Percentiles rank a stretch among this genome's conserved stretches.
Conservation (phyloP, 2,797 vertebrate species). For the Premnoplex brunnescens region DNA sequence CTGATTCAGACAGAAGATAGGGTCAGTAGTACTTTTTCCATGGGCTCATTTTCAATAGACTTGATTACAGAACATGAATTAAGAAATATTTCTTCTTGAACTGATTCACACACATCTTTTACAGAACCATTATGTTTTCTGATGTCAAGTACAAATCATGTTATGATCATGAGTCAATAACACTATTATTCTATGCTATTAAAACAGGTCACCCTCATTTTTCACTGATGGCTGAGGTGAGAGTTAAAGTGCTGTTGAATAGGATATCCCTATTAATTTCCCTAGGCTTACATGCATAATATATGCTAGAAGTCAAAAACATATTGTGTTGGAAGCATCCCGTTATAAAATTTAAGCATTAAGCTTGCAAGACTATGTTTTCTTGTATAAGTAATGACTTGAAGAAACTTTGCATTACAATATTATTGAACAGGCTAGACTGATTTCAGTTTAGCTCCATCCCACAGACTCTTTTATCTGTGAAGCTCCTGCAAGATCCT, state of each 20-base stretch:
- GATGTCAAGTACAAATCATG: not conserved
- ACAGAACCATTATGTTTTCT: not conserved
- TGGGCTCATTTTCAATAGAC: not conserved
- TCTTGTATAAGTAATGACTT: not conserved
- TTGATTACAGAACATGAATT: not conserved
- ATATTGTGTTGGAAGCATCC: not conserved
- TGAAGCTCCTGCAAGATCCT: not conserved
- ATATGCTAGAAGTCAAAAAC: not conserved
- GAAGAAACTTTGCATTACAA: not conserved
- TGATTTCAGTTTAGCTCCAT: not conserved
- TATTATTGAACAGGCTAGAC: not conserved
- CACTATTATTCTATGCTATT: not conserved
- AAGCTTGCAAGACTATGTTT: not conserved
- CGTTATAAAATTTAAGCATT: not conserved
- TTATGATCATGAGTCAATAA: not conserved
- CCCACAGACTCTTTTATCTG: rapidly evolving
- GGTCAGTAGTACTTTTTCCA: not conserved
- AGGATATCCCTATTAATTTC: not conserved
- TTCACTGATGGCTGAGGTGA: not conserved
- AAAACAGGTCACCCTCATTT: not conserved
- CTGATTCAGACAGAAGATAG: constrained; percentile 5
- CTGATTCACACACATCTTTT: not conserved
- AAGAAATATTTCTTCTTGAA: not conserved
- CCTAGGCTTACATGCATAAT: not conserved
- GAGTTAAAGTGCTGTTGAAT: not conserved